These are phyloP conservation scores for Leucophenga maculata DNA, from an alignment of 2,888 invertebrate genomes.

Conservation along the genomic window DNA sequence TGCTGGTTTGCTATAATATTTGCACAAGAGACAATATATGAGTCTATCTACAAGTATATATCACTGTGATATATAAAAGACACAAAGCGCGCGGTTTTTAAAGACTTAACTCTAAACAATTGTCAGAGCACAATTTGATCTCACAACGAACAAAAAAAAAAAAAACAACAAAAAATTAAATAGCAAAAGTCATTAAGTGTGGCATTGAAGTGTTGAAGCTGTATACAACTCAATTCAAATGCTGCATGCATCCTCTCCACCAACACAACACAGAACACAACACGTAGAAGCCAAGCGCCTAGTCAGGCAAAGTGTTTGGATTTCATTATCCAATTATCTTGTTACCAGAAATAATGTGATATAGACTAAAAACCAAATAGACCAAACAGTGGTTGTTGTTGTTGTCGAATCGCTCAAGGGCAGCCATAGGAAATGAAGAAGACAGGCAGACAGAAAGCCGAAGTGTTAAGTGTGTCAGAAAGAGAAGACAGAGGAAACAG, in stretches of 20 bases:
- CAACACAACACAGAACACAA: neutral
- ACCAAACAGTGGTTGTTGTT: conserved; percentile 33
- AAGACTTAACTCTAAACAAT: no score
- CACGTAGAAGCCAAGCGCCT: neutral
- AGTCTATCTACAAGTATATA: no score
- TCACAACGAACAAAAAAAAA: neutral
- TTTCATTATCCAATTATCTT: conserved; percentile 69
- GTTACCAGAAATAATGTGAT: conserved; percentile 67
- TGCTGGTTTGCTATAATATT: no score
- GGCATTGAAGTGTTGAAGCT: no score
- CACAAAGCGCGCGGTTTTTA: no score
- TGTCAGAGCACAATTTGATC: neutral
- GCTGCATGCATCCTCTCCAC: no score
- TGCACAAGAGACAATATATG: no score
- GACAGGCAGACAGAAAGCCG: neutral
- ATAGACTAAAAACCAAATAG: conserved; percentile 59
- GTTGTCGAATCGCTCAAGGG: neutral
- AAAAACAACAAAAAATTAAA: conserved; percentile 29
- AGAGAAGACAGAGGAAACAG: conserved; percentile 17
- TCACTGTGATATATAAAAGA: no score
- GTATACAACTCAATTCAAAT: no score
- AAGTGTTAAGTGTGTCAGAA: conserved; percentile 15
- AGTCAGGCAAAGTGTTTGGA: conserved; percentile 56
- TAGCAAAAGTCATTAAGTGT: no score
- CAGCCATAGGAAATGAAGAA: neutral